Percentiles rank a stretch among this genome's conserved stretches.
Evolutionary conservation across 1,140 invertebrate species (phyloP).

Genomic region (Heliconius melpomene): DNA sequence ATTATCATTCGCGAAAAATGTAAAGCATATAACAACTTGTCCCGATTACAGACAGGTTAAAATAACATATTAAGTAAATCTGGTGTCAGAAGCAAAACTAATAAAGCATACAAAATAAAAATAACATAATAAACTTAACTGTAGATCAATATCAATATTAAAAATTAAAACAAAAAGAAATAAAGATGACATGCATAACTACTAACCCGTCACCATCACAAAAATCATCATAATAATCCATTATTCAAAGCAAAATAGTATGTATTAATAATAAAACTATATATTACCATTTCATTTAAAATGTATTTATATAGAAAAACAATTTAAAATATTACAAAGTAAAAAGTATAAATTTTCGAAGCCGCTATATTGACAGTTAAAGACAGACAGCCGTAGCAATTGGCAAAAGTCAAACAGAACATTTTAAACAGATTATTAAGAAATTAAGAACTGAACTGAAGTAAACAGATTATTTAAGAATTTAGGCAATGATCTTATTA

Average conservation of each 20-base stretch:
- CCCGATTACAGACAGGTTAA: background rate
- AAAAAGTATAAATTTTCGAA: conserved; percentile 13
- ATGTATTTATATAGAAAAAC: conserved; percentile 24
- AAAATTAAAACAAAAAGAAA: conserved; percentile 32
- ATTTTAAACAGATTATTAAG: background rate
- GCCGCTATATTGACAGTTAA: conserved; percentile 19
- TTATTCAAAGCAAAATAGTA: conserved; percentile 43
- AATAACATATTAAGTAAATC: background rate
- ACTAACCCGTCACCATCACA: conserved; percentile 78
- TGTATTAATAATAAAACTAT: conserved; percentile 37
- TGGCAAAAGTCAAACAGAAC: background rate
- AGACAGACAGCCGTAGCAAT: background rate
- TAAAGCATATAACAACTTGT: background rate
- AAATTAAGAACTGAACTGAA: too few relatives aligned
- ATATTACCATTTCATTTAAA: conserved; percentile 55
- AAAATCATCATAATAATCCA: conserved; percentile 75
- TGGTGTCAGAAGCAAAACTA: background rate
- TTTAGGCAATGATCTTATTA: background rate
- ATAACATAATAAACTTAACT: background rate
- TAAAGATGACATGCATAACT: conserved; percentile 46
- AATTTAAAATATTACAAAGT: conserved; percentile 19
- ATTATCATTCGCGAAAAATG: background rate
- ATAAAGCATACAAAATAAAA: background rate
- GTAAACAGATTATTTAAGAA: background rate
- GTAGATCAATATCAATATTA: background rate